Evolutionary conservation across 1,140 invertebrate genomes (phyloP).

Genomic region (Eufriesea mexicana): DNA sequence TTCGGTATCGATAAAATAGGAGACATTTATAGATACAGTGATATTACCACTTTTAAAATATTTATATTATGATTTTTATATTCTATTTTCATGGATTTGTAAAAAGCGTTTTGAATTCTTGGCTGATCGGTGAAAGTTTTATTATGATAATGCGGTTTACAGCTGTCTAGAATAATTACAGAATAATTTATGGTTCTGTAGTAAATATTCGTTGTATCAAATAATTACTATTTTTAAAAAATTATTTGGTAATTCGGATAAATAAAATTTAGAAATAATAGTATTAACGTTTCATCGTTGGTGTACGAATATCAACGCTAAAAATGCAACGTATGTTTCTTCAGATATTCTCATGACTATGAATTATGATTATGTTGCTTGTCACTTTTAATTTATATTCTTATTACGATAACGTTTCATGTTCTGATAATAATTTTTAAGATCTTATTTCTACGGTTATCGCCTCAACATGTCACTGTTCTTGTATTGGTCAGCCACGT

Average conservation of each 20-base stretch:
- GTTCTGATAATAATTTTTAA: background rate
- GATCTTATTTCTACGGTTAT: constrained; percentile 16
- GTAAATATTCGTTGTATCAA: background rate
- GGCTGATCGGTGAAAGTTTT: background rate
- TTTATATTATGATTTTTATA: background rate
- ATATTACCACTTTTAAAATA: background rate
- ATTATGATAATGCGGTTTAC: background rate
- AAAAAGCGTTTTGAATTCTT: background rate
- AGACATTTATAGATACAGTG: background rate
- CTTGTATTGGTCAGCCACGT: constrained; percentile 39
- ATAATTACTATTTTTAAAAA: background rate
- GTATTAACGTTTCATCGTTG: no score
- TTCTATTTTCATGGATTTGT: background rate
- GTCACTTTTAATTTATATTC: background rate
- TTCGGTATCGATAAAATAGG: no score
- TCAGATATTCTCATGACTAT: background rate
- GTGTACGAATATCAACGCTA: background rate
- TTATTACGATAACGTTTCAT: background rate
- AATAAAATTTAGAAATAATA: no score
- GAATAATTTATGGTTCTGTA: background rate
- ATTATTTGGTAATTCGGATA: no score
- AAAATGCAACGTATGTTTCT: background rate
- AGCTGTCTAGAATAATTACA: background rate
- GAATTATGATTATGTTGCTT: background rate
- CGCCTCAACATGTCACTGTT: background rate